Evolutionary conservation across 2,113 vertebrate genomes (phyloP).

Genomic region (Cebus imitator): DNA sequence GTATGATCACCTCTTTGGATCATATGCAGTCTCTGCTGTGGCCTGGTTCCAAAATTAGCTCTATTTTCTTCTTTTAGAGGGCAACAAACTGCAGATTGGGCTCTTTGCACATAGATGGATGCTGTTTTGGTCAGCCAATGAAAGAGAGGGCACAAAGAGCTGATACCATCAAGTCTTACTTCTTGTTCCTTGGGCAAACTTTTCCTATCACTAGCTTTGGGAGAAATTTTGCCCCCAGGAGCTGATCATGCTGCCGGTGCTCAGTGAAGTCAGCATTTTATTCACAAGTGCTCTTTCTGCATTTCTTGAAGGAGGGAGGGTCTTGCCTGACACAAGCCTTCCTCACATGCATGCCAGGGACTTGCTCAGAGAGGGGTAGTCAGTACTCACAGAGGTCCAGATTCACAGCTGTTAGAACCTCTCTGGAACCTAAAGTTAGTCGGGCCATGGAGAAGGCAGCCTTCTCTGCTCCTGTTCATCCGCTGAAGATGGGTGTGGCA

Average conservation of each 20-base stretch:
- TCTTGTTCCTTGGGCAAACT: background rate
- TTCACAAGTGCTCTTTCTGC: background rate
- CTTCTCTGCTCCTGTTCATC: background rate
- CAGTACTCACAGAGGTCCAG: too few species aligned
- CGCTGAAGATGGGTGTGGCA: background rate
- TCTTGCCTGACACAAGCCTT: background rate
- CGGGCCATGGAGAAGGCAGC: accelerated
- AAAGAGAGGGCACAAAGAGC: background rate
- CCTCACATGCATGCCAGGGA: accelerated
- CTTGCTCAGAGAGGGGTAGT: background rate
- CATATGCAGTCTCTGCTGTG: background rate
- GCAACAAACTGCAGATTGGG: background rate
- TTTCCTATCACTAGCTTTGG: background rate
- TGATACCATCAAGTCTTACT: background rate
- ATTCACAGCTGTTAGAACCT: background rate
- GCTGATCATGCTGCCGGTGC: background rate
- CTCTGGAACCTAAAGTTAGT: background rate
- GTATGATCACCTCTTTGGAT: background rate
- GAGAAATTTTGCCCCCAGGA: background rate
- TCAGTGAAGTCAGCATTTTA: background rate
- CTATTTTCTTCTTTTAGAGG: background rate
- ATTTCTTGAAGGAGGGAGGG: background rate
- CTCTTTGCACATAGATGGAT: background rate
- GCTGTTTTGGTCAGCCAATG: background rate
- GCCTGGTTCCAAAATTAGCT: background rate